Evolutionary conservation across 2,888 invertebrate genomes (phyloP).

Genomic region (Andrena trimmerana): DNA sequence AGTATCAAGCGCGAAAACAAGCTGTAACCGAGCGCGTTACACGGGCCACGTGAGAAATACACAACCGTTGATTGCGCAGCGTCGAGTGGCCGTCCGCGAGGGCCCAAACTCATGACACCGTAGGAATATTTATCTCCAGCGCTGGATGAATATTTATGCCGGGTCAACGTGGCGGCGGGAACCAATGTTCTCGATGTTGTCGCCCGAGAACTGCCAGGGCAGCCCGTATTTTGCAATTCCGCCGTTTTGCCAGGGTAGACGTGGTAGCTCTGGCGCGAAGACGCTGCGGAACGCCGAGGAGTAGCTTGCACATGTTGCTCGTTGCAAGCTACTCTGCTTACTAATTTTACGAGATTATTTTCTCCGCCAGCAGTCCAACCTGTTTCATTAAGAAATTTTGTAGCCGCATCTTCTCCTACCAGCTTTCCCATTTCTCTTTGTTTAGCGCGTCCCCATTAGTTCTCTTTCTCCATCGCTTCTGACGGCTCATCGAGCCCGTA

Average conservation of each 20-base stretch:
- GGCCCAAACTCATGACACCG: conserved; percentile 28
- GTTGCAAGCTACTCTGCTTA: conserved; percentile 34
- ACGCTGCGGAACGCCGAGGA: not conserved
- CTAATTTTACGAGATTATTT: conserved; percentile 60
- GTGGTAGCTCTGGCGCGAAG: conserved; percentile 16
- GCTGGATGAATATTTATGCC: conserved; percentile 77
- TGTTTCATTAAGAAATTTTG: conserved; percentile 63
- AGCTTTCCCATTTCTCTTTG: not conserved
- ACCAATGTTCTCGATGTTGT: conserved; percentile 40
- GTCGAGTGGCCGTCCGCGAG: conserved; percentile 15
- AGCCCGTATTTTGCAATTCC: conserved; percentile 71
- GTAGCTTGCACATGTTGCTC: not conserved
- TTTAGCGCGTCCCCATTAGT: not conserved
- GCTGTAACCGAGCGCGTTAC: conserved; percentile 33
- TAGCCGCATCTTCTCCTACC: conserved; percentile 36
- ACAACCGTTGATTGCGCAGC: conserved; percentile 54
- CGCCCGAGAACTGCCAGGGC: conserved; percentile 3
- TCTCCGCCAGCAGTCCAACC: not conserved
- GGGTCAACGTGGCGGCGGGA: conserved; percentile 42
- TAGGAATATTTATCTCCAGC: conserved; percentile 71
- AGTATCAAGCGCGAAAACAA: conserved; percentile 34
- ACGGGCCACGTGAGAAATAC: conserved; percentile 48
- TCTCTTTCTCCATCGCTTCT: not conserved
- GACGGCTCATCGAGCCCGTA: not conserved
- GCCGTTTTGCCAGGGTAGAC: conserved; percentile 48